Base-by-base conservation (phyloP, 2,888 invertebrate species). In the Sisyra nigra region DNA sequence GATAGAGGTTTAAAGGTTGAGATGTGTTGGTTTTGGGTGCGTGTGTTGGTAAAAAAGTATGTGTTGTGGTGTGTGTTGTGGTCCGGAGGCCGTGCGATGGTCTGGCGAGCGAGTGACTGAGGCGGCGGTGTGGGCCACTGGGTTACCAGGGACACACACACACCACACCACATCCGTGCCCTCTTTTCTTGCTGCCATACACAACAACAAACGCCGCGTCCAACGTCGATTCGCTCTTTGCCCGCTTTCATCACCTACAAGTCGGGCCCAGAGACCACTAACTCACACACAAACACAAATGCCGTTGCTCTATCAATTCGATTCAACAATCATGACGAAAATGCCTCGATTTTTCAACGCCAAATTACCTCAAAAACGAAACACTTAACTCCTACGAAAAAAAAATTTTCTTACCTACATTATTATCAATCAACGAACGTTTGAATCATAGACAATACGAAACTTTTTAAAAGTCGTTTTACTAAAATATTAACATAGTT, bases 71-170 rank as follows among this genome's bases (percentile, higher is more conserved):
- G 11, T 34, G 11, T 14, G 34, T 11, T 34, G 11, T 14, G n/a
- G 34, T 14, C 13, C 34, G 34, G 14, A 11, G 34, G 34, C 15
- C 34, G 34, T 11, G 11, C 34, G 34, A 34, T 34, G 34, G 24
- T 24, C 24, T 24, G 24, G 14, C n/a, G 34, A 15, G 34, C 34
- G 34, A 34, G 13, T 34, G 34, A 34, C 34, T 34, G 34, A 24
- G 24, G 24, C 24, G 24, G 24, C 24, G 24, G 13, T 34, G 34
- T 34, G 14, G 34, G 34, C 34, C 34, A 34, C 13, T 34, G 34
- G 34, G 14, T 14, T 14, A 5, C 34, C 34, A 34, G 13, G 6
- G 4, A 34, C 6, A 15, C 34, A 34, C 3, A 31, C 3, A 34
- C 33, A 33, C 11, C 33, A 5, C 34, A 34, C 11, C 13, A 11